A percentile compares a stretch with the other conserved stretches of the same genome.
Evolutionary conservation across 2,888 invertebrate genomes (phyloP).

Genomic region (Autographa pulchrina): DNA sequence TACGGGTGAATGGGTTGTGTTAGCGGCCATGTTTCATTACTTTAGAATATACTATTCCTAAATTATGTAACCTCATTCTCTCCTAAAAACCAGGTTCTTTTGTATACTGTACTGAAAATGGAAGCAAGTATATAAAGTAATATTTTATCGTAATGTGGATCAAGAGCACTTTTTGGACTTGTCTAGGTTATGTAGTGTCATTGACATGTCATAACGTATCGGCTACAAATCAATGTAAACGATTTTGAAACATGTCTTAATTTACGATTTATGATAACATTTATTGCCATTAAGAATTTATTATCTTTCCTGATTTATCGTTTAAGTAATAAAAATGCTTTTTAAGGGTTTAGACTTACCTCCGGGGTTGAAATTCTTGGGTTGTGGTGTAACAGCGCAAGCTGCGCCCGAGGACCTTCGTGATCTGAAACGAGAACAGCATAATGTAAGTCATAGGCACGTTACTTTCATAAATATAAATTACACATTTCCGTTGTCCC

Average conservation of each 20-base stretch:
- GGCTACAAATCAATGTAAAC: constrained; percentile 14
- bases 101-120: neutral
- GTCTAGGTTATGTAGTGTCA: constrained; percentile 29
- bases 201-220: constrained; percentile 20
- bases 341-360: constrained; percentile 86
- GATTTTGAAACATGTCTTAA: constrained; percentile 25
- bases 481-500: constrained; percentile 21
- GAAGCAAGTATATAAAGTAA: neutral
- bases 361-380: constrained; percentile 93
- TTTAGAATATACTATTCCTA: neutral
- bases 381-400: constrained; percentile 92
- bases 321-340: neutral
- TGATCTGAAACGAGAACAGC: constrained; percentile 89
- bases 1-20: constrained; percentile 5
- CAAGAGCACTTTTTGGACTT: constrained; percentile 5
- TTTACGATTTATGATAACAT: constrained; percentile 2
- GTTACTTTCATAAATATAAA: constrained; percentile 5
- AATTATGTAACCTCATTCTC: constrained; percentile 5
- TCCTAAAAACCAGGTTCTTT: neutral
- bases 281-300: neutral
- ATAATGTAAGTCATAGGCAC: constrained; percentile 21
- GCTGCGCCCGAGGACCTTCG: constrained; percentile 94
- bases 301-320: neutral
- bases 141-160: neutral
- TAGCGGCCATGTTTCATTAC: neutral